phyloP scores from a whole-genome alignment of 2,888 invertebrate species.

The Agriopis leucophaearia region DNA sequence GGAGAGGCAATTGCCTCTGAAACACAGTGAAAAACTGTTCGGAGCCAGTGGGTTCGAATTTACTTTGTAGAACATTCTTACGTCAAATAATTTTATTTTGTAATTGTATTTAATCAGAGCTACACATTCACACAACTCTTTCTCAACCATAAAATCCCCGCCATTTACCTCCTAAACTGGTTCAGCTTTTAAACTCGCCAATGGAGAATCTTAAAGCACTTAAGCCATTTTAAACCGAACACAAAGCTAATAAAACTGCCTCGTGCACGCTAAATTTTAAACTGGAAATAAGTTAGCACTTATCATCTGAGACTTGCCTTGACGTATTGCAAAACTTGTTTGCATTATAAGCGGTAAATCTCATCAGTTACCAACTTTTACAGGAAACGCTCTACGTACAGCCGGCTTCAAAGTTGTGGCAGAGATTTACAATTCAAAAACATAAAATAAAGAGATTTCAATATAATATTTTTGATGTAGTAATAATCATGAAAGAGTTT shows the following conservation, averaged over 20 bases:
- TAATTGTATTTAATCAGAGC: neutral
- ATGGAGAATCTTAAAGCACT: conserved; percentile 10
- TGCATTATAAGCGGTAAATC: conserved; percentile 52
- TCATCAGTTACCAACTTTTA: conserved; percentile 45
- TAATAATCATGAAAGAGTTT: neutral
- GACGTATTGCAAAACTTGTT: conserved; percentile 55
- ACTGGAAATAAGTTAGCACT: conserved; percentile 38
- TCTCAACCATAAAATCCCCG: no score
- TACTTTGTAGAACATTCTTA: no score
- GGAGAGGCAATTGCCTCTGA: no score
- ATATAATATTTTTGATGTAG: neutral
- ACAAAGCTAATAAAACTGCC: conserved; percentile 21
- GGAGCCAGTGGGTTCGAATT: no score
- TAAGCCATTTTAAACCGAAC: conserved; percentile 6
- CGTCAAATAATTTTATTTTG: no score
- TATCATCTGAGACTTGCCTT: conserved; percentile 38
- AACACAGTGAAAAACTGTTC: no score
- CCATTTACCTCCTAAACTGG: neutral
- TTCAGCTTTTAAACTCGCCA: conserved; percentile 2
- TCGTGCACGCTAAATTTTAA: conserved; percentile 28
- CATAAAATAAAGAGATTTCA: neutral
- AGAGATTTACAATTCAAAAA: conserved; percentile 16
- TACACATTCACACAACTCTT: neutral
- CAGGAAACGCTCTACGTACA: conserved; percentile 39
- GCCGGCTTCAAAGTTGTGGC: conserved; percentile 25